Percentiles rank a stretch among this genome's conserved stretches.
These are phyloP conservation scores for Ictalurus punctatus DNA, from an alignment of 2,113 vertebrate genomes.

Conservation along the genomic window DNA sequence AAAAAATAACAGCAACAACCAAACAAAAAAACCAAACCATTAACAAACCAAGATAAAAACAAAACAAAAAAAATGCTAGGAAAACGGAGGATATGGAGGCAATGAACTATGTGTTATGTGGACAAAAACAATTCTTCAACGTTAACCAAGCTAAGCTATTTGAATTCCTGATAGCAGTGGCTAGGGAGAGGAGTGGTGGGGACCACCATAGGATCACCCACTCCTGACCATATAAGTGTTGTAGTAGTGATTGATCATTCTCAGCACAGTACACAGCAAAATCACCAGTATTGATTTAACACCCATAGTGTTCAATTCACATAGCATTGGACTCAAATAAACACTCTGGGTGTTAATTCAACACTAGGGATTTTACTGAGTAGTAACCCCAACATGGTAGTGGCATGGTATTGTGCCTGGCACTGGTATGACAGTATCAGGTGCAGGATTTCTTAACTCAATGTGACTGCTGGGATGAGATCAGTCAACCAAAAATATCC, in stretches of 20 bases:
- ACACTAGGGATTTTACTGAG: too few relatives aligned
- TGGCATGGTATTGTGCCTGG: background rate
- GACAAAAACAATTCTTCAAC: background rate
- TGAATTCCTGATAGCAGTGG: background rate
- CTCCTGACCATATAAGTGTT: background rate
- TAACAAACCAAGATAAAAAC: background rate
- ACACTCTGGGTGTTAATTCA: too few relatives aligned
- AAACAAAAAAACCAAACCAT: background rate
- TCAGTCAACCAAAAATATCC: background rate
- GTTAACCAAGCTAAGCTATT: background rate
- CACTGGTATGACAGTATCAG: background rate
- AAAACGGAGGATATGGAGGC: background rate
- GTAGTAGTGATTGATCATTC: background rate
- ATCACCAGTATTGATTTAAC: too few relatives aligned
- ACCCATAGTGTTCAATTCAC: too few relatives aligned
- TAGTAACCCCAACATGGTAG: background rate
- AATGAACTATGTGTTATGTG: background rate
- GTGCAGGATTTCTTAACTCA: background rate
- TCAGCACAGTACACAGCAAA: background rate
- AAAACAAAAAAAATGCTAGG: too few relatives aligned
- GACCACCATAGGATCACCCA: background rate
- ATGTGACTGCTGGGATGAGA: background rate
- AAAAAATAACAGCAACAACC: background rate
- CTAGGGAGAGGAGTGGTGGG: background rate
- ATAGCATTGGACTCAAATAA: too few relatives aligned